A percentile compares a stretch with the other conserved stretches of the same genome.
Conservation (phyloP, 2,888 invertebrate genomes). For the Muscina levida region DNA sequence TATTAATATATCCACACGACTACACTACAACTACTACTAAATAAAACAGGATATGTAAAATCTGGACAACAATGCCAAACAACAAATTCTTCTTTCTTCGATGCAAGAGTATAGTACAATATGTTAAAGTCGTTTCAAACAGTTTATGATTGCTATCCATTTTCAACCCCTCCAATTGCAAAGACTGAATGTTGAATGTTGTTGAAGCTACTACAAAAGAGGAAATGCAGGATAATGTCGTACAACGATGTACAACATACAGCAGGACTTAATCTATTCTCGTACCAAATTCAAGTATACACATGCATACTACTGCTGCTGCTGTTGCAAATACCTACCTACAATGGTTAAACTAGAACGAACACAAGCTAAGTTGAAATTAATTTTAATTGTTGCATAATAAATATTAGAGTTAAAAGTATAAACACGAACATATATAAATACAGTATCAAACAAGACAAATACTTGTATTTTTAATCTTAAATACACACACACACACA, state of each 20-base stretch:
- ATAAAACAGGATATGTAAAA: slow-evolving; percentile 46
- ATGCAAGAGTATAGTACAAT: not conserved
- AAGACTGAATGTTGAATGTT: slow-evolving; percentile 49
- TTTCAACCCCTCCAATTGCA: not conserved
- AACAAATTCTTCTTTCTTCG: slow-evolving; percentile 32
- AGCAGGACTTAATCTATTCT: slow-evolving; percentile 34
- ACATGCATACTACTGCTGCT: slow-evolving; percentile 11
- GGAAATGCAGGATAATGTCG: slow-evolving; percentile 1
- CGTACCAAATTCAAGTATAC: slow-evolving; percentile 33
- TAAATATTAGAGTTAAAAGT: slow-evolving; percentile 50
- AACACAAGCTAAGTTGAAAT: slow-evolving; percentile 28
- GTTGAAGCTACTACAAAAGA: slow-evolving; percentile 21
- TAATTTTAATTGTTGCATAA: slow-evolving; percentile 52
- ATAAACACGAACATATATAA: slow-evolving; percentile 8
- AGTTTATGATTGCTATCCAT: slow-evolving; percentile 19
- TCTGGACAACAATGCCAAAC: slow-evolving; percentile 29
- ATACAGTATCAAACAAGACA: slow-evolving; percentile 12
- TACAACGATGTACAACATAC: not conserved
- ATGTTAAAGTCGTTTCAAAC: slow-evolving; percentile 1
- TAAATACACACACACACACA: slow-evolving; percentile 4
- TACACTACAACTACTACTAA: no score
- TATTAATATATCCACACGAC: no score
- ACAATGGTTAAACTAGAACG: slow-evolving; percentile 19
- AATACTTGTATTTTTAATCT: no score
- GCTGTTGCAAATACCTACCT: not conserved